phyloP scores from a whole-genome alignment of 1,140 invertebrate genomes.

The Philopotamus ludificatus region DNA sequence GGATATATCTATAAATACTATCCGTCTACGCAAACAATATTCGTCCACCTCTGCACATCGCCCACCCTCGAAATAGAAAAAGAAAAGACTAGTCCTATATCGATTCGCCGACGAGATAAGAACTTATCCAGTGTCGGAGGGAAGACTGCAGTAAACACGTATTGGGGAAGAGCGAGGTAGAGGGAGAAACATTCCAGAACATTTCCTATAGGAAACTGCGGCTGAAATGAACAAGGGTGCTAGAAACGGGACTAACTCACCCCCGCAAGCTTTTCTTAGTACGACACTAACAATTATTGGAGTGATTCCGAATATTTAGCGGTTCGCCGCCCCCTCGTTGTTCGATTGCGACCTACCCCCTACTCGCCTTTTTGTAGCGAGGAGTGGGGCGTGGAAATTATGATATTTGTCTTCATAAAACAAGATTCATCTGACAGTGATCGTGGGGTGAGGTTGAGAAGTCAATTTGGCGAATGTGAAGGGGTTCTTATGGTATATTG shows the following conservation, averaged over 20 bases:
- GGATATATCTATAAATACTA: constrained; percentile 15
- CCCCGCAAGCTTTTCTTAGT: not conserved
- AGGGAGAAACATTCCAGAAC: constrained; percentile 12
- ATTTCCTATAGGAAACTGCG: not conserved
- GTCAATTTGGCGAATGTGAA: not conserved
- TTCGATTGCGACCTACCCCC: not conserved
- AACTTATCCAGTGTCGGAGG: constrained; percentile 24
- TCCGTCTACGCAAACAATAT: constrained; percentile 23
- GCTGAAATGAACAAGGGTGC: constrained; percentile 17
- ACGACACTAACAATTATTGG: constrained; percentile 20
- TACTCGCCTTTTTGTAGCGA: too few relatives aligned
- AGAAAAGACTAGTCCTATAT: constrained; percentile 15
- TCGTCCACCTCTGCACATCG: not conserved
- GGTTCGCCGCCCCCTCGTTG: constrained; percentile 7
- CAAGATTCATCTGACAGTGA: constrained; percentile 31
- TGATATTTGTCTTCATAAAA: constrained; percentile 42
- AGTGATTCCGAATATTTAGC: constrained; percentile 27
- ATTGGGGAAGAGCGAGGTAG: constrained; percentile 6
- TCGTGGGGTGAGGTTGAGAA: not conserved
- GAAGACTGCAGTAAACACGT: constrained; percentile 9
- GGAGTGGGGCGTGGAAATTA: constrained; percentile 32
- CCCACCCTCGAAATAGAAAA: not conserved
- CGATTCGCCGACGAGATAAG: constrained; percentile 30
- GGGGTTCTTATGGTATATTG: not conserved
- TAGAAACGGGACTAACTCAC: not conserved